Percentiles rank a stretch among this genome's conserved stretches.
phyloP scores from a whole-genome alignment of 1,140 invertebrate species.

The Drosophila asahinai region DNA sequence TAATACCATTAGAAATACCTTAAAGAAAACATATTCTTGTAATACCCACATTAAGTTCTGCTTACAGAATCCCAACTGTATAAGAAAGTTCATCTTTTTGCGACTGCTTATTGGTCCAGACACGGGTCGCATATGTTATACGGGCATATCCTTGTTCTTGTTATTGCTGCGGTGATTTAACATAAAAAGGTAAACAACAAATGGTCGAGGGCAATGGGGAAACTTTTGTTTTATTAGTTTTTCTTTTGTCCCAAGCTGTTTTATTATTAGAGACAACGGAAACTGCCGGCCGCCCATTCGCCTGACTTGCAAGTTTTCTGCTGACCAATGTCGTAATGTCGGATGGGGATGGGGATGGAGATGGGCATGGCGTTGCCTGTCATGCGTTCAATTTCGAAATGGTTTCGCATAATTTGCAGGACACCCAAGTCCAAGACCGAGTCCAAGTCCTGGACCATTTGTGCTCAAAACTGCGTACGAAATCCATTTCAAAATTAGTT shows the following conservation, averaged over 20 bases:
- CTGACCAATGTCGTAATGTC: slow-evolving; percentile 79
- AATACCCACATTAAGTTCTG: neutral
- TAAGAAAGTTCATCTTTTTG: slow-evolving; percentile 48
- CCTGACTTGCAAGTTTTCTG: slow-evolving; percentile 82
- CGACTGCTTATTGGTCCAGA: slow-evolving; percentile 78
- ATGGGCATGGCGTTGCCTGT: slow-evolving; percentile 36
- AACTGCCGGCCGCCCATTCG: slow-evolving; percentile 51
- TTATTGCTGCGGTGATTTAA: slow-evolving; percentile 74
- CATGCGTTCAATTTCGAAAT: slow-evolving; percentile 84
- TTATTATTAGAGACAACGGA: slow-evolving; percentile 71
- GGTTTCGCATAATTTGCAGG: slow-evolving; percentile 84
- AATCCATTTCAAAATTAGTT: slow-evolving; percentile 83
- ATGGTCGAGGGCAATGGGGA: slow-evolving; percentile 39
- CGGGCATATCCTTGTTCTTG: slow-evolving; percentile 37
- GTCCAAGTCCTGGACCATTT: slow-evolving; percentile 63
- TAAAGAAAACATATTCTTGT: neutral
- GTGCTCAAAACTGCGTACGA: slow-evolving; percentile 82
- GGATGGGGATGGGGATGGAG: slow-evolving; percentile 7
- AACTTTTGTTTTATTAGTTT: slow-evolving; percentile 84
- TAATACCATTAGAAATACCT: no score
- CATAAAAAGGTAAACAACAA: slow-evolving; percentile 77
- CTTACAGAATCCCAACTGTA: neutral
- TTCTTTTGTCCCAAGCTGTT: slow-evolving; percentile 73
- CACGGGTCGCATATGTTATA: slow-evolving; percentile 73
- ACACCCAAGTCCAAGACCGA: slow-evolving; percentile 42